Conservation (phyloP, 64 coral and sea anemone species). For the Trachythela sp. region DNA sequence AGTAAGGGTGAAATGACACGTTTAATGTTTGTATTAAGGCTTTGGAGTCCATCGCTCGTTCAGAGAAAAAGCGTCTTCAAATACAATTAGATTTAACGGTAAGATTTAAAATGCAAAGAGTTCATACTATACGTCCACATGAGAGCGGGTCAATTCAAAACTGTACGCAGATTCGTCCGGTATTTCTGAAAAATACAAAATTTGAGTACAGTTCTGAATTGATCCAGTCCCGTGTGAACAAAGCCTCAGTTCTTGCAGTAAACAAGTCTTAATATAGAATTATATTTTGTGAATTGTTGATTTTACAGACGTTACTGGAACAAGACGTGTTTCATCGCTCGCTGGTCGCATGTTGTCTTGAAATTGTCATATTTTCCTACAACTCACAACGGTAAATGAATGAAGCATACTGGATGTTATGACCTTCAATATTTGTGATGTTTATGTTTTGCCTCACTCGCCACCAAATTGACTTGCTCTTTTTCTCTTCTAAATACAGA, state of each 20-base stretch:
- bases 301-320: slow-evolving; percentile 66
- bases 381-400: slow-evolving; percentile 79
- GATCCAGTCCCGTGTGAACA: too few species aligned
- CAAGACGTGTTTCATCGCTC: slow-evolving; percentile 86
- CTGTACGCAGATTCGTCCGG: too few species aligned
- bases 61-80: slow-evolving; percentile 78
- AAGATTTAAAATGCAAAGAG: too few species aligned
- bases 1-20: too few species aligned
- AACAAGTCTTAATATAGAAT: not conserved
- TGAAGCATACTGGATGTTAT: not conserved
- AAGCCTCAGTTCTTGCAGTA: too few species aligned
- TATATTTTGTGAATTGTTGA: not conserved
- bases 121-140: too few species aligned
- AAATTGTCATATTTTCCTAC: slow-evolving; percentile 98
- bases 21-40: slow-evolving; percentile 40
- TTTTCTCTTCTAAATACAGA: slow-evolving; percentile 41
- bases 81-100: slow-evolving; percentile 84
- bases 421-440: not conserved
- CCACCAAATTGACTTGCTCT: not conserved
- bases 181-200: too few species aligned
- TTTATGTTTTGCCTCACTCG: not conserved
- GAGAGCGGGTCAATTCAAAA: too few species aligned
- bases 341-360: slow-evolving; percentile 80
- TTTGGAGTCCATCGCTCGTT: slow-evolving; percentile 76
- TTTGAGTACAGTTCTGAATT: too few species aligned